Evolutionary conservation across 1,140 invertebrate species (phyloP).

Genomic region (Proales similis): DNA sequence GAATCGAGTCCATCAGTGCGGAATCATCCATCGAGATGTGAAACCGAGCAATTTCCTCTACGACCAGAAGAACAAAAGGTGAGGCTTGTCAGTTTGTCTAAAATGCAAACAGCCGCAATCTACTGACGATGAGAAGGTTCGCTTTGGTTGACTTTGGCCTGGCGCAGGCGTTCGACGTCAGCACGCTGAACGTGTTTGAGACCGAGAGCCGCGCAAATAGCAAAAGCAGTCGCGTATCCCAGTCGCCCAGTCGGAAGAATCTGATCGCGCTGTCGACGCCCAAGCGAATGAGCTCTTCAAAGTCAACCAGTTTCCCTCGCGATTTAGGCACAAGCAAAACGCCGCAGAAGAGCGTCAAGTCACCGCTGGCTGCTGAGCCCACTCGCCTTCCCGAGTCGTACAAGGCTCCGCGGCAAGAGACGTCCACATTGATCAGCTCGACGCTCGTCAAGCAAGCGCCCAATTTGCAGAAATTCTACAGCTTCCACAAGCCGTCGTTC

Average conservation of each 20-base stretch:
- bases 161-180: constrained; percentile 58
- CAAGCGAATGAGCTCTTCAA: constrained; percentile 17
- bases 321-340: constrained; percentile 8
- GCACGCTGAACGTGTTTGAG: neutral
- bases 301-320: neutral
- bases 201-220: constrained; percentile 38
- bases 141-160: constrained; percentile 79
- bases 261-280: too few species aligned
- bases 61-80: constrained; percentile 65
- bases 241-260: constrained; percentile 5
- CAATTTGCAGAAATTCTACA: constrained; percentile 22
- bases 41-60: constrained; percentile 87
- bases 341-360: too few species aligned
- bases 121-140: constrained; percentile 52
- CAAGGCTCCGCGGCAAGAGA: neutral
- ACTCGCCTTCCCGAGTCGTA: too few species aligned
- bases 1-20: constrained; percentile 69
- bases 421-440: neutral
- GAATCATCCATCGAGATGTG: constrained; percentile 82
- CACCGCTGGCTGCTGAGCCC: too few species aligned
- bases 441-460: constrained; percentile 17
- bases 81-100: neutral
- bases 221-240: constrained; percentile 30
- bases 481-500: constrained; percentile 18
- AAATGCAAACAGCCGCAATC: neutral